Evolutionary conservation across 92 coral and sea anemone species (phyloP).

Genomic region (Blastomussa wellsi): DNA sequence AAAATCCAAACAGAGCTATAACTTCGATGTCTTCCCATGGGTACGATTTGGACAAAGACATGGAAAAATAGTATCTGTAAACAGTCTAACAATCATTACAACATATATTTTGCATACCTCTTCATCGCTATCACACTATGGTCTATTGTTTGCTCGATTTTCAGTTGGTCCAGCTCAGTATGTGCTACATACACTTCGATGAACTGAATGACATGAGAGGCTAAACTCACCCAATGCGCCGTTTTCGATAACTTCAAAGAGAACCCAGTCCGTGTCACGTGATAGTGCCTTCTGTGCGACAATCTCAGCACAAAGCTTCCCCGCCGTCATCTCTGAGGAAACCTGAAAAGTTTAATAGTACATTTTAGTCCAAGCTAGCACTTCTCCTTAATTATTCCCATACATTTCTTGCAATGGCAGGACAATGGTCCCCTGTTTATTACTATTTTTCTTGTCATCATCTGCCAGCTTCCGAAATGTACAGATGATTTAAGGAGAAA

Average conservation of each 20-base stretch:
- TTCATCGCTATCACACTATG: no score
- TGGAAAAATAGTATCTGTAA: no score
- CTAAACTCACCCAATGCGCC: slow-evolving; percentile 75
- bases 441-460: neutral
- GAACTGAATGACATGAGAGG: neutral
- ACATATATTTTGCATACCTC: no score
- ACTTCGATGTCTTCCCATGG: neutral
- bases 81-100: no score
- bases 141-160: no score
- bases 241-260: slow-evolving; percentile 80
- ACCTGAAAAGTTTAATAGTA: slow-evolving; percentile 56
- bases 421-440: neutral
- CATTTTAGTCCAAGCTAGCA: neutral
- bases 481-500: neutral
- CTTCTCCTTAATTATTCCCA: neutral
- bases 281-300: slow-evolving; percentile 61
- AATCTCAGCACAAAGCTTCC: slow-evolving; percentile 74
- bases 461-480: neutral
- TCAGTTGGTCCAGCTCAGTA: no score
- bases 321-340: slow-evolving; percentile 77
- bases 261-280: slow-evolving; percentile 80
- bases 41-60: no score
- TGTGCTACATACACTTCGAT: no score
- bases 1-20: neutral
- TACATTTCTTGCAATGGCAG: neutral